phyloP scores from a whole-genome alignment of 2,888 invertebrate genomes.

The Drosophila siamana region DNA sequence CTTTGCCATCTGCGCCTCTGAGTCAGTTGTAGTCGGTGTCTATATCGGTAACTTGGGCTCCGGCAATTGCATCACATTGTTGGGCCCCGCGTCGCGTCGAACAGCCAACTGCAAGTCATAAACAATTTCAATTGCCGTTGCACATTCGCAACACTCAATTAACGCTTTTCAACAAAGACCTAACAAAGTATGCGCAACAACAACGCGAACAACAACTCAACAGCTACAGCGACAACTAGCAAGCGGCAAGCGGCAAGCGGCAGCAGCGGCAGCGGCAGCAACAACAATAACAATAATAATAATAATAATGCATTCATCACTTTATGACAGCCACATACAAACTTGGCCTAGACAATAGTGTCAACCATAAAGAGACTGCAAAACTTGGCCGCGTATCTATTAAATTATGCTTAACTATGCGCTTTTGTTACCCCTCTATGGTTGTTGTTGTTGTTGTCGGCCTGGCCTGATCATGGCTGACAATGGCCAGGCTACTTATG shows the following conservation, averaged over 20 bases:
- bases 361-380: conserved; percentile 73
- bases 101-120: conserved; percentile 74
- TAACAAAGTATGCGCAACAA: conserved; percentile 59
- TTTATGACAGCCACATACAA: conserved; percentile 76
- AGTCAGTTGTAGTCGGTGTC: not conserved
- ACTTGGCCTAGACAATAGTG: conserved; percentile 78
- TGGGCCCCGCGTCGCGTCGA: conserved; percentile 21
- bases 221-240: conserved; percentile 9
- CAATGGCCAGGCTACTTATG: conserved; percentile 68
- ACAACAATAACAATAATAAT: conserved; percentile 60
- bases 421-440: conserved; percentile 62
- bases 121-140: conserved; percentile 79
- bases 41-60: conserved; percentile 15
- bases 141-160: conserved; percentile 81
- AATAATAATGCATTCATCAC: conserved; percentile 79
- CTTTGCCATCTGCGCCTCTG: no score
- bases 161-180: conserved; percentile 77
- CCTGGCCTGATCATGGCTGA: conserved; percentile 36
- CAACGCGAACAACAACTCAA: conserved; percentile 20
- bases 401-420: conserved; percentile 81
- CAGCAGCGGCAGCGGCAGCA: conserved; percentile 26
- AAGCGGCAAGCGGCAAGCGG: conserved; percentile 20
- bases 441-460: conserved; percentile 28
- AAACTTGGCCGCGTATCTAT: conserved; percentile 70
- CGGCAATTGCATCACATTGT: conserved; percentile 71